These are phyloP conservation scores for Cercocebus atys DNA, from an alignment of 2,113 vertebrate species.

Conservation along the genomic window DNA sequence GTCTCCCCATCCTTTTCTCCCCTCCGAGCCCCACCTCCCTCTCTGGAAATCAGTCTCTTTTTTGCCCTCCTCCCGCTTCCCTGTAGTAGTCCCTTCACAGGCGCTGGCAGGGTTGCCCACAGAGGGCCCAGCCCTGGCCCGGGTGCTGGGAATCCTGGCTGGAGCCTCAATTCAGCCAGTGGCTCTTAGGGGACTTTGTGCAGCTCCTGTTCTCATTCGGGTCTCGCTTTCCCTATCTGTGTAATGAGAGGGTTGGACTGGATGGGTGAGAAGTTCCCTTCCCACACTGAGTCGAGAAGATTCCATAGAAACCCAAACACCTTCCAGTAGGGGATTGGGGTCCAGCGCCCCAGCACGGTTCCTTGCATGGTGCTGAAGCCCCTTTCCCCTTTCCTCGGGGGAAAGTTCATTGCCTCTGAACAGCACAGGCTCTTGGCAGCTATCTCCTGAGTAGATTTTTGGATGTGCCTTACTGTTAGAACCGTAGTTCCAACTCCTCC, in stretches of 20 bases:
- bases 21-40: not conserved
- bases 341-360: not conserved
- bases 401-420: not conserved
- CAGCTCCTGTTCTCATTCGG: not conserved
- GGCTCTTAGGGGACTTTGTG: not conserved
- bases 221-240: not conserved
- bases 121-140: not conserved
- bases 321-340: not conserved
- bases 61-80: not conserved
- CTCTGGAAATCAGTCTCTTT: not conserved
- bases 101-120: no score
- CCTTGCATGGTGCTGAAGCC: not conserved
- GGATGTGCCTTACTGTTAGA: not conserved
- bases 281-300: not conserved
- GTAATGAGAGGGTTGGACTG: not conserved
- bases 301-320: not conserved
- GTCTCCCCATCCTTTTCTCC: not conserved
- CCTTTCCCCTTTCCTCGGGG: no score
- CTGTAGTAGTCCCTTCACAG: no score
- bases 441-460: not conserved
- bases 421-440: not conserved
- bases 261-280: not conserved
- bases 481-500: not conserved
- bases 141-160: not conserved
- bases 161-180: not conserved